Conservation (phyloP, 2,797 vertebrate species). For the Enteromius afrohamiltoni region DNA sequence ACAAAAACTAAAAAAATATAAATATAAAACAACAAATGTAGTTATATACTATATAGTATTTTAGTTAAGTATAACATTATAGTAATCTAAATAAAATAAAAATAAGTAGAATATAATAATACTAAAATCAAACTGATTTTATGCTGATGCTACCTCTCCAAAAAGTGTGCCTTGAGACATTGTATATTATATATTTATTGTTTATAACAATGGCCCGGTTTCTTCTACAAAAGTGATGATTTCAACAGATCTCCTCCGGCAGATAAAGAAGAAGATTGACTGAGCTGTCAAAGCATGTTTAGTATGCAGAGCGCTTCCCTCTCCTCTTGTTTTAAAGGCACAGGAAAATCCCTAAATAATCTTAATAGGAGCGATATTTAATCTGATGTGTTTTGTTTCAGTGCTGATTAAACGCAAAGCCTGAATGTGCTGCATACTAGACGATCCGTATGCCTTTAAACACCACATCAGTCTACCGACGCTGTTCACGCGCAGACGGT, state of each 20-base stretch:
- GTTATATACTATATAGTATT: not conserved
- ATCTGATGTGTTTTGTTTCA: not conserved
- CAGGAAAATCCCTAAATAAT: not conserved
- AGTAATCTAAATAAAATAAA: not conserved
- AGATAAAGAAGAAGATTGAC: not conserved
- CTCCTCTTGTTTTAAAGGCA: not conserved
- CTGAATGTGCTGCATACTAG: not conserved
- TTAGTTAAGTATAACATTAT: not conserved
- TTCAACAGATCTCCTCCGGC: not conserved
- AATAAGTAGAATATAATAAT: not conserved
- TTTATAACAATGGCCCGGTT: not conserved
- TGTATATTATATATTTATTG: not conserved
- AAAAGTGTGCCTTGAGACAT: too few relatives aligned
- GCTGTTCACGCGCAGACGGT: constrained; percentile 14
- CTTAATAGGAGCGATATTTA: too few relatives aligned
- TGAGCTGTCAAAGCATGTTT: constrained; percentile 10
- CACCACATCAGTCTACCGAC: not conserved
- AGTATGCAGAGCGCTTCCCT: constrained; percentile 2
- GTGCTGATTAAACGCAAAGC: not conserved
- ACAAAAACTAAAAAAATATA: not conserved
- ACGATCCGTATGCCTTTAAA: not conserved
- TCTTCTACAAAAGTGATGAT: not conserved
- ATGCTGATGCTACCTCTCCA: not conserved
- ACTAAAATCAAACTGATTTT: not conserved
- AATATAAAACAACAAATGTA: not conserved